Evolutionary conservation across 2,888 invertebrate genomes (phyloP), one percentile per base, ranked within the genome.

Genomic region (Actias luna): DNA sequence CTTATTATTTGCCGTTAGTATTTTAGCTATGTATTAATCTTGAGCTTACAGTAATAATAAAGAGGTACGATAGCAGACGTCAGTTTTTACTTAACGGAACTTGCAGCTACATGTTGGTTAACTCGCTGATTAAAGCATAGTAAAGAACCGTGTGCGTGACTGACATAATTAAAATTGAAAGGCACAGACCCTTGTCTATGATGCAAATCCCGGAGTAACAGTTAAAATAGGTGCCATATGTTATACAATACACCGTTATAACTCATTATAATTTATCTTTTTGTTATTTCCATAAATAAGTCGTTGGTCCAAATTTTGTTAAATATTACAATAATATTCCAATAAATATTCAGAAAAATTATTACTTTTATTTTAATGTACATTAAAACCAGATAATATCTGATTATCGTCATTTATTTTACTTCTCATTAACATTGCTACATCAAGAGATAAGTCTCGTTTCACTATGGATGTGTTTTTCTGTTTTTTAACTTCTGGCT

Each of bases 151-250:
- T 67, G 64, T 72, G 69, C 80, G 80, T 83, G 83, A 77, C 75
- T 67, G 63, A 65, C 69, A 64, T 74, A 79, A 77, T 85, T 83
- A 79, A 72, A 74, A 67, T 67, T 67, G 76, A 81, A 81, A 80
- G 81, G 76, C 77, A 73, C 70, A 69, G 68, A 69, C 71, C 73
- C 69, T 74, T 59, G 67, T 65, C 72, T 68, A 66, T 84, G 82
- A 85, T 83, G 83, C 70, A 82, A 75, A 82, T 73, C 69, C 72
- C 66, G 66, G 60, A 58, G 42, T 58, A 50, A n/a, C 0, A 59
- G 27, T 22, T 16, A 10, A 50, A 50, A 50, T 22, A 46, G 22
- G 10, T 46, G 18, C 3, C 42, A 42, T 42, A 42, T 5, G 18
- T 18, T 42, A 42, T 18, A 18, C 18, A n/a, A 18, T 18, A 42